Percentiles rank a stretch among this genome's conserved stretches.
Evolutionary conservation across 2,888 invertebrate species (phyloP).

Genomic region (Brachynemurus nebulosus): DNA sequence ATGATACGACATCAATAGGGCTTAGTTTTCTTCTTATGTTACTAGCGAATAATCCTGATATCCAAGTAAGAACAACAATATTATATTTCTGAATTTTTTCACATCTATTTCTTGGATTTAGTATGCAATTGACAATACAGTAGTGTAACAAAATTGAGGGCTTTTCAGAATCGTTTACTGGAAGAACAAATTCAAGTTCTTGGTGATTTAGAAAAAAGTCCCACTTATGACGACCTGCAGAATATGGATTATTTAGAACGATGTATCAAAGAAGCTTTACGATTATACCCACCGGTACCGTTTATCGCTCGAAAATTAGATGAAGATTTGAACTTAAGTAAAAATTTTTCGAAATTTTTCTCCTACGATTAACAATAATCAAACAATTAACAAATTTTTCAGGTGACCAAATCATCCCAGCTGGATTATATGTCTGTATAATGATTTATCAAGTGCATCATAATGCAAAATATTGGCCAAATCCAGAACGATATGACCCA

Average conservation of each 20-base stretch:
- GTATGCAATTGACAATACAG: no score
- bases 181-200: conserved; percentile 34
- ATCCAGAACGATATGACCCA: conserved; percentile 52
- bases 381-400: conserved; percentile 11
- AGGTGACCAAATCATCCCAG: conserved; percentile 38
- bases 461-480: conserved; percentile 43
- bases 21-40: conserved; percentile 32
- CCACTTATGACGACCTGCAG: conserved; percentile 39
- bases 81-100: no score
- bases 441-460: conserved; percentile 49
- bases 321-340: conserved; percentile 38
- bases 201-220: conserved; percentile 31
- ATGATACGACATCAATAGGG: conserved; percentile 37
- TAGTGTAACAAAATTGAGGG: no score
- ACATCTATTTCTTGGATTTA: no score
- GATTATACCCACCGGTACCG: conserved; percentile 51
- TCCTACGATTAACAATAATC: background rate
- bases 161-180: no score
- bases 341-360: conserved; percentile 11
- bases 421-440: conserved; percentile 36
- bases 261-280: conserved; percentile 48
- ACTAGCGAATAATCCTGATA: conserved; percentile 32
- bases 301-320: conserved; percentile 41
- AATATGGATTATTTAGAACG: conserved; percentile 48
- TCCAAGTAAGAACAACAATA: conserved; percentile 22